Percentiles rank a stretch among this genome's conserved stretches.
Evolutionary conservation across 1,140 invertebrate genomes (phyloP).

Genomic region (Drosophila kepulauana): DNA sequence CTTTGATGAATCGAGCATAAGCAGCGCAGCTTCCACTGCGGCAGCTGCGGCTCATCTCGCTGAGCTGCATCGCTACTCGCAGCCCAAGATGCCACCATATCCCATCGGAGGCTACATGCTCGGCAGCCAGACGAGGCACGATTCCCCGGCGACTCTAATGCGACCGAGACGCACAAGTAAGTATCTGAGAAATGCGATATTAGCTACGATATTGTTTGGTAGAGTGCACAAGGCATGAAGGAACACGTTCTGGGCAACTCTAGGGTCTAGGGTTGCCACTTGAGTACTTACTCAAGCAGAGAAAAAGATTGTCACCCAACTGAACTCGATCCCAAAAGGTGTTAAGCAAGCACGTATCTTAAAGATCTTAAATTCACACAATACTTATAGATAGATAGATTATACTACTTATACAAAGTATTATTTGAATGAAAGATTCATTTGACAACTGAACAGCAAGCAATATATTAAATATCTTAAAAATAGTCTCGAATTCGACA

Average conservation of each 20-base stretch:
- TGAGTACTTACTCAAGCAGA: background rate
- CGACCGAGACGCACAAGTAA: conserved; percentile 83
- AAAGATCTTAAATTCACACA: background rate
- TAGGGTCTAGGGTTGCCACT: conserved; percentile 3
- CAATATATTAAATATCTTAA: too few species aligned
- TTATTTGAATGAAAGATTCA: too few species aligned
- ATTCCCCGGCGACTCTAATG: conserved; percentile 48
- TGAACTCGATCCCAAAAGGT: background rate
- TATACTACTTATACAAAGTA: too few species aligned
- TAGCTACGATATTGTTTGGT: conserved; percentile 21
- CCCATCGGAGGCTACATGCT: conserved; percentile 79
- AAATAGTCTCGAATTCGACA: too few species aligned
- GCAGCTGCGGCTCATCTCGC: conserved; percentile 48
- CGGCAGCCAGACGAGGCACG: conserved; percentile 55
- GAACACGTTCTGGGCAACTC: conserved; percentile 23
- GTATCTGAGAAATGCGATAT: conserved; percentile 43
- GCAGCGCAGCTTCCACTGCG: conserved; percentile 61
- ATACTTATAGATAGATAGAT: too few species aligned
- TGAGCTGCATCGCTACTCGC: conserved; percentile 73
- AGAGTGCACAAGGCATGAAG: conserved; percentile 62
- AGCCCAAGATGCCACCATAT: conserved; percentile 84
- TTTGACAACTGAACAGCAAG: too few species aligned
- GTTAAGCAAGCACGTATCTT: background rate
- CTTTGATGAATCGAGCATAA: conserved; percentile 76
- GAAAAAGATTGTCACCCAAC: background rate